These are phyloP conservation scores for Microhierax caerulescens DNA, from an alignment of 2,797 vertebrate species.

Conservation along the genomic window DNA sequence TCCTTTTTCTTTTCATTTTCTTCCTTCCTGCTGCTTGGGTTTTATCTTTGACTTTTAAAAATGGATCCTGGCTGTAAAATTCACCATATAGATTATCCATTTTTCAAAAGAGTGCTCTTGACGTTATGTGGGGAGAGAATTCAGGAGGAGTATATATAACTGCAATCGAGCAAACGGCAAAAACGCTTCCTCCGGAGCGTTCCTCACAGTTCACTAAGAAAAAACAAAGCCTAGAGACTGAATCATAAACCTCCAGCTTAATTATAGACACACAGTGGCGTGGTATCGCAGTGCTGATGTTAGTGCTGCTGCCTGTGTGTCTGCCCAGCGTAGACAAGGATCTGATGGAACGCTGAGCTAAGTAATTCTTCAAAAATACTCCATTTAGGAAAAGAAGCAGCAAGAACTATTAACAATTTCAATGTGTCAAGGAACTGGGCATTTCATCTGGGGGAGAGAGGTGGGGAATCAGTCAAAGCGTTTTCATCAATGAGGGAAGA, in stretches of 20 bases:
- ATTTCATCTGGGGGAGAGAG: neutral
- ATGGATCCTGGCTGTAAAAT: conserved; percentile 36
- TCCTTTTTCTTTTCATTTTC: neutral
- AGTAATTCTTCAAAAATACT: conserved; percentile 30
- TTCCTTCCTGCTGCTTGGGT: neutral
- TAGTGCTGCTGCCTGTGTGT: neutral
- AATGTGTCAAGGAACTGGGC: neutral
- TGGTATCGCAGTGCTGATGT: neutral
- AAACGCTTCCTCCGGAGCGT: conserved; percentile 21
- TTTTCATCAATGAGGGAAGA: conserved; percentile 17
- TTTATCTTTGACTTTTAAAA: conserved; percentile 51
- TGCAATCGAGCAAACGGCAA: conserved; percentile 24
- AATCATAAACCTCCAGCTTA: conserved; percentile 44
- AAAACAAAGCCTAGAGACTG: conserved; percentile 45
- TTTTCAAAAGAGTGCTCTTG: conserved; percentile 49
- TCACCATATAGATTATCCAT: conserved; percentile 44
- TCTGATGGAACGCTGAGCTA: conserved; percentile 20
- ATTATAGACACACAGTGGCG: neutral
- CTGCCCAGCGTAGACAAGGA: neutral
- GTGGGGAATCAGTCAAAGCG: neutral
- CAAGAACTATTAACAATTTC: conserved; percentile 16
- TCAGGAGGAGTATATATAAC: conserved; percentile 22
- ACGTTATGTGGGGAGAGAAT: conserved; percentile 7
- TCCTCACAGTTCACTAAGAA: conserved; percentile 20
- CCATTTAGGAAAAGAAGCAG: conserved; percentile 10